Base-by-base conservation (phyloP, 2,797 vertebrate genomes). In the Anguilla marmorata region DNA sequence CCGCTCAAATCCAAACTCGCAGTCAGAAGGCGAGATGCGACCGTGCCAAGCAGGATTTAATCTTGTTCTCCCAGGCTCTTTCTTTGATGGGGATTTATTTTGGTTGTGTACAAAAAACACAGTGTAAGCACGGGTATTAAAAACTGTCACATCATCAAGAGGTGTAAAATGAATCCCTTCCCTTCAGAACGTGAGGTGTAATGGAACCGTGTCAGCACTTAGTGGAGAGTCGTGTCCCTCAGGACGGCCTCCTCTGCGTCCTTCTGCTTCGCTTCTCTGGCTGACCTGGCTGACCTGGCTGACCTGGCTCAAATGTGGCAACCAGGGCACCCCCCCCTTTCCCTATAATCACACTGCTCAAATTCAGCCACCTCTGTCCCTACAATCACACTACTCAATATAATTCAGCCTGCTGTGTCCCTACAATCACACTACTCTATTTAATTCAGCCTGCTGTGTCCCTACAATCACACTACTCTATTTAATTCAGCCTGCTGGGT, bases 91-190 rank as follows among this genome's bases (percentile, higher is more conserved):
- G 79, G 19, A 50, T 82, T 82, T 12, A 82, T 82, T 82, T 82
- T 9, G 8, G 24, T n/a, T 82, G 45, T 50, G 79, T 50, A 24
- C 45, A 1, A 82, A 50, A 82, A 27, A 24, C 45, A 82, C 79
- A 50, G 79, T 14, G 45, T 82, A 82, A 82, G 79, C 79, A 82
- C 11, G 7, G 79, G 45, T 50, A 82, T 82, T 48, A 82, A 82
- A 82, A 50, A 82, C n/a, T 50, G 79, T 50, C 79, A 82, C 79
- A 82, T 82, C 79, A 82, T 82, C 79, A 82, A n/a, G 79, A 48
- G 21, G 45, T 50, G 79, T n/a, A n/a, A 82, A 4, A 50, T 82
- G n/a, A 82, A 50, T 82, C 79, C 45, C 41, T 24, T 48, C 24
- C 27, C 79, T 33, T 48, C 45, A n/a, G 45, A n/a, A 9, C 9